Conservation (phyloP, 2,888 invertebrate genomes). For the Carcina quercana region DNA sequence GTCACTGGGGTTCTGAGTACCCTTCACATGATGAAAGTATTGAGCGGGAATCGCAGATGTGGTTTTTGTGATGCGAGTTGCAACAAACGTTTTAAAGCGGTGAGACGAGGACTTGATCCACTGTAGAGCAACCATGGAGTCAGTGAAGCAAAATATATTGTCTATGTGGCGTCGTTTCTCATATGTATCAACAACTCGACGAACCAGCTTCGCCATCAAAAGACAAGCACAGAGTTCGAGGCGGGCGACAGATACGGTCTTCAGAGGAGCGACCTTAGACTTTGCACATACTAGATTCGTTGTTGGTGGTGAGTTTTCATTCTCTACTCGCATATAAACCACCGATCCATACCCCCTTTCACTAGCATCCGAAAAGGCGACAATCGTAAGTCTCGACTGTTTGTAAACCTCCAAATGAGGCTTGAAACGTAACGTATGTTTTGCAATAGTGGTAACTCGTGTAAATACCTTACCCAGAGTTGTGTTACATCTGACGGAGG, state of each 20-base stretch:
- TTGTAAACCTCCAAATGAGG: conserved; percentile 6
- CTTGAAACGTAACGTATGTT: not conserved
- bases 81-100: conserved; percentile 13
- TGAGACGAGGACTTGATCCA: conserved; percentile 14
- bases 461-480: conserved; percentile 5
- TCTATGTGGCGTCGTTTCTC: not conserved
- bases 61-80: conserved; percentile 10
- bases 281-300: conserved; percentile 7
- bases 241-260: conserved; percentile 4
- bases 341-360: conserved; percentile 7
- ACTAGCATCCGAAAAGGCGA: conserved; percentile 10
- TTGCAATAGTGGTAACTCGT: conserved; percentile 6
- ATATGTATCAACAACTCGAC: not conserved
- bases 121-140: conserved; percentile 9
- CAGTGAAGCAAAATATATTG: conserved; percentile 12
- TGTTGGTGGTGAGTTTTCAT: too few relatives aligned
- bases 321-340: conserved; percentile 1
- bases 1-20: not conserved
- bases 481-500: conserved; percentile 2
- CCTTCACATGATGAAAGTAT: not conserved
- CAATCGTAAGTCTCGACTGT: conserved; percentile 1
- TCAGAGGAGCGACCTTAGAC: conserved; percentile 10
- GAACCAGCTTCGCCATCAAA: conserved; percentile 7
- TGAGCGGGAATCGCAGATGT: not conserved
- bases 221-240: conserved; percentile 10